Conservation (phyloP, 2,888 invertebrate genomes). For the Neocrepidodera transversa region DNA sequence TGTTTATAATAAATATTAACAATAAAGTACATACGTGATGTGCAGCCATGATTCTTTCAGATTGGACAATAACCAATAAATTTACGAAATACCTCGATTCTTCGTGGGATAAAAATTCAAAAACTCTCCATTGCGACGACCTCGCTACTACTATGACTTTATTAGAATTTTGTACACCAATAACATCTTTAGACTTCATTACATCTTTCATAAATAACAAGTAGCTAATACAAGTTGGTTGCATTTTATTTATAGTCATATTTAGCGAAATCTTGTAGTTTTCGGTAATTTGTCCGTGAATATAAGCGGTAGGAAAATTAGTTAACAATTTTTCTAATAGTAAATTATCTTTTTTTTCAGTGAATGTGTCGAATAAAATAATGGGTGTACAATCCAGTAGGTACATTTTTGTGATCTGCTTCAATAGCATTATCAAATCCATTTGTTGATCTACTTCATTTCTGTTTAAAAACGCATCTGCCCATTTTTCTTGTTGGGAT, state of each 20-base stretch:
- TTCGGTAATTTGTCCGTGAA: conserved; percentile 69
- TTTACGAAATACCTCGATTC: conserved; percentile 72
- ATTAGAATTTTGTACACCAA: conserved; percentile 69
- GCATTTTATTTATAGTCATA: conserved; percentile 7
- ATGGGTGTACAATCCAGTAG: conserved; percentile 71
- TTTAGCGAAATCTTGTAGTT: conserved; percentile 56
- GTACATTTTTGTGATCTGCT: conserved; percentile 67
- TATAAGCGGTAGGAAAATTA: conserved; percentile 65
- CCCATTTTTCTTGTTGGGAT: conserved; percentile 55
- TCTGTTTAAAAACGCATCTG: conserved; percentile 51
- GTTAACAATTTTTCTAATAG: conserved; percentile 67
- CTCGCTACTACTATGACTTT: conserved; percentile 73
- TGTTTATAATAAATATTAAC: no score
- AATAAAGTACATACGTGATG: conserved; percentile 47
- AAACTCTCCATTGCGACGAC: conserved; percentile 78
- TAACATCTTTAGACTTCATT: conserved; percentile 64
- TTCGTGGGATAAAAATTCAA: conserved; percentile 71
- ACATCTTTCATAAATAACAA: conserved; percentile 74
- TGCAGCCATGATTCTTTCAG: conserved; percentile 61
- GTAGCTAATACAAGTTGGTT: conserved; percentile 67
- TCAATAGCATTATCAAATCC: conserved; percentile 69
- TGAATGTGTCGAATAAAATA: conserved; percentile 70
- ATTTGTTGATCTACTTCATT: conserved; percentile 61
- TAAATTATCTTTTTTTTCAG: conserved; percentile 65
- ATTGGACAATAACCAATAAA: conserved; percentile 73